Evolutionary conservation across 1,140 invertebrate genomes (phyloP).

Genomic region (Caenorhabditis elegans): DNA sequence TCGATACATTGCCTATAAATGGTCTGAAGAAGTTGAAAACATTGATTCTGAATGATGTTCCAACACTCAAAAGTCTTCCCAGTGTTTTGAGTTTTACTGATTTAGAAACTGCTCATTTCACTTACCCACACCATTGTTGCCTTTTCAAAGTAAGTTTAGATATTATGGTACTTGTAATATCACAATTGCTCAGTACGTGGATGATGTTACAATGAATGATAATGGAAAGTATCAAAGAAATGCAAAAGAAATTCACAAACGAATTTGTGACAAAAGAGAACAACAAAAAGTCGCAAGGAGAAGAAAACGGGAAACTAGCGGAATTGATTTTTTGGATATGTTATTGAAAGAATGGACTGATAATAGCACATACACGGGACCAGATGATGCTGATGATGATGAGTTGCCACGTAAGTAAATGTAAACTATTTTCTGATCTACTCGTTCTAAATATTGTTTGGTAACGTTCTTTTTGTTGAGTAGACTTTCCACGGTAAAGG

Average conservation of each 20-base stretch:
- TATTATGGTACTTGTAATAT: slow-evolving; percentile 60
- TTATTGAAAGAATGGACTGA: slow-evolving; percentile 24
- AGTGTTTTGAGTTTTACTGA: slow-evolving; percentile 72
- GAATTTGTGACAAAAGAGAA: slow-evolving; percentile 27
- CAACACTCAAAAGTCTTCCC: slow-evolving; percentile 77
- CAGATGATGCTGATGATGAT: slow-evolving; percentile 20
- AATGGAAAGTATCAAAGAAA: slow-evolving; percentile 55
- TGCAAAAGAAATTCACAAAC: slow-evolving; percentile 35
- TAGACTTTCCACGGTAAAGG: too few relatives aligned
- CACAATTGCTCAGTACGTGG: slow-evolving; percentile 37
- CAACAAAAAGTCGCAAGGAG: neutral
- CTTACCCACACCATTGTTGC: slow-evolving; percentile 85
- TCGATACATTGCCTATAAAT: slow-evolving; percentile 75
- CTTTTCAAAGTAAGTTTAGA: slow-evolving; percentile 73
- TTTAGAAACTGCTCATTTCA: slow-evolving; percentile 72
- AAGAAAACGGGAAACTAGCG: neutral
- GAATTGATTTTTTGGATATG: slow-evolving; percentile 21
- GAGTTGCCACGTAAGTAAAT: slow-evolving; percentile 8
- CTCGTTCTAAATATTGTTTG: too few relatives aligned
- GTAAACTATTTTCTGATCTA: too few relatives aligned
- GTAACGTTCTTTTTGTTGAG: too few relatives aligned
- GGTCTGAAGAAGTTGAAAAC: slow-evolving; percentile 76
- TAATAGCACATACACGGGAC: neutral
- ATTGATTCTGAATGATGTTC: slow-evolving; percentile 75
- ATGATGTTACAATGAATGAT: slow-evolving; percentile 16